Evolutionary conservation across 2,113 vertebrate species (phyloP).

Genomic region (Melospiza georgiana): DNA sequence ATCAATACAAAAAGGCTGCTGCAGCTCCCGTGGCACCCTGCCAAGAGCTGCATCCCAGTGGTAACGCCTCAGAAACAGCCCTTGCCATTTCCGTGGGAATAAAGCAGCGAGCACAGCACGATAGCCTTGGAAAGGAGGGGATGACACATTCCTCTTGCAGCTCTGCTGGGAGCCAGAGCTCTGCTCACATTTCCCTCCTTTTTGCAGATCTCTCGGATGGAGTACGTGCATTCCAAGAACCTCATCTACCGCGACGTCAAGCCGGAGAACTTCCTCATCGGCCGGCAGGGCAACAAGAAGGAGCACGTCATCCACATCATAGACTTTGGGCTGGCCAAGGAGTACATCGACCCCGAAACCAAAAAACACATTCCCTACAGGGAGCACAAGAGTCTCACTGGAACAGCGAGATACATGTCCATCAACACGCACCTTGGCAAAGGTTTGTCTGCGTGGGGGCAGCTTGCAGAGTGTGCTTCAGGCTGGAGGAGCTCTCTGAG

Average conservation of each 20-base stretch:
- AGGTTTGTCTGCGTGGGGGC: slow-evolving; percentile 77
- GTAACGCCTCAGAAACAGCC: neutral
- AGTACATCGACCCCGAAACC: slow-evolving; percentile 98
- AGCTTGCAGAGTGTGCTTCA: neutral
- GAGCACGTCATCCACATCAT: slow-evolving; percentile 98
- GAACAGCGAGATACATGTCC: slow-evolving; percentile 98
- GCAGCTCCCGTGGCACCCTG: neutral
- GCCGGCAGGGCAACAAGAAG: slow-evolving; percentile 96
- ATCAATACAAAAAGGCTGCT: slow-evolving; percentile 34
- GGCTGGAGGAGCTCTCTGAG: neutral
- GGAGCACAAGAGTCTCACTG: slow-evolving; percentile 98
- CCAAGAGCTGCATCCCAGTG: neutral
- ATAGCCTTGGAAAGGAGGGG: neutral
- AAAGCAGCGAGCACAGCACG: neutral
- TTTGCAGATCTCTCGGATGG: slow-evolving; percentile 94
- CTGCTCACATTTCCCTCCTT: neutral
- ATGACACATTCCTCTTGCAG: neutral
- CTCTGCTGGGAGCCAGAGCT: neutral
- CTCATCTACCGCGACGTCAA: slow-evolving; percentile 99
- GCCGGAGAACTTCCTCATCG: slow-evolving; percentile 98
- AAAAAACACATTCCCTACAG: slow-evolving; percentile 99
- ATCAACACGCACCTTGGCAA: slow-evolving; percentile 99
- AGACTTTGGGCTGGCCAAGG: slow-evolving; percentile 98
- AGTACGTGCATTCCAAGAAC: slow-evolving; percentile 98
- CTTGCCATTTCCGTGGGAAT: neutral